These are phyloP conservation scores for Ylistrum balloti DNA, from an alignment of 1,140 invertebrate species.

Conservation along the genomic window DNA sequence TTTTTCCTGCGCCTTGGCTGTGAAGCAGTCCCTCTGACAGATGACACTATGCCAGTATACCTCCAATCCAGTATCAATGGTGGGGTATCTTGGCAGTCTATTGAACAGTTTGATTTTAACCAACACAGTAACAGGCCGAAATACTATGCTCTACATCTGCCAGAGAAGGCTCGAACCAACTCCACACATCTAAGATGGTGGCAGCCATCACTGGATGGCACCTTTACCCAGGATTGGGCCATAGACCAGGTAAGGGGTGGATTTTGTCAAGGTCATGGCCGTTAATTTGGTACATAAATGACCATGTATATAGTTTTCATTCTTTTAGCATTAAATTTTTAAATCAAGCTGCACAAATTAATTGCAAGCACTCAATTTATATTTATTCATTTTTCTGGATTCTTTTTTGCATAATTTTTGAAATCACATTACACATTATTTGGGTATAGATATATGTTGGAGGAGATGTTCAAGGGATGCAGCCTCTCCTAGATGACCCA, in stretches of 20 bases:
- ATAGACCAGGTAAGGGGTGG: constrained; percentile 80
- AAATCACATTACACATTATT: neutral
- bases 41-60: constrained; percentile 75
- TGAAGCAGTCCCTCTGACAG: constrained; percentile 60
- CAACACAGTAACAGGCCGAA: constrained; percentile 70
- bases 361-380: too few relatives aligned
- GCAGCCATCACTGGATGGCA: constrained; percentile 81
- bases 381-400: too few relatives aligned
- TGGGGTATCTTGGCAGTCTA: constrained; percentile 81
- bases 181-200: constrained; percentile 82
- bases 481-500: constrained; percentile 79
- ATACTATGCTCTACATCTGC: constrained; percentile 80
- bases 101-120: constrained; percentile 81
- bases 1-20: constrained; percentile 80
- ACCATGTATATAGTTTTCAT: too few relatives aligned
- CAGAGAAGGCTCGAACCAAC: constrained; percentile 76
- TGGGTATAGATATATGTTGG: constrained; percentile 81
- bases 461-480: constrained; percentile 79
- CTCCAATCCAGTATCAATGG: constrained; percentile 82
- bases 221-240: constrained; percentile 81
- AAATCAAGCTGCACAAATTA: too few relatives aligned
- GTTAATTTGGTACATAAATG: too few relatives aligned
- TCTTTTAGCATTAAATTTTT: too few relatives aligned
- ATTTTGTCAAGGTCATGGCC: neutral
- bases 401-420: neutral